Conservation (phyloP, 2,797 vertebrate species). For the Trachurus trachurus region DNA sequence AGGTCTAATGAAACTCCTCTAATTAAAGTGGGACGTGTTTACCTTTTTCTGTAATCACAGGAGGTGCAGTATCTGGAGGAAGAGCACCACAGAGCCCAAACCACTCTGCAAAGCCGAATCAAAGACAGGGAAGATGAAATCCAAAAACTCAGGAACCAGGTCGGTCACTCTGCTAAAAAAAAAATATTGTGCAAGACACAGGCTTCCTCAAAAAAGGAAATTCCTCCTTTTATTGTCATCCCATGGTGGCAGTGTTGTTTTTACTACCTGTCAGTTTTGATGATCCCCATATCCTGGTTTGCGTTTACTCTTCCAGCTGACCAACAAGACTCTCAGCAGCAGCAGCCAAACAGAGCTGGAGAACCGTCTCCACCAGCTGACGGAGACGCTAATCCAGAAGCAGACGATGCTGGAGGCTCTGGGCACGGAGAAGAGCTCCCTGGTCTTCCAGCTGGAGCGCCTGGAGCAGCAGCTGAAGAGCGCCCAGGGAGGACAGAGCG, state of each 20-base stretch:
- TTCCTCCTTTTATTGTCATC: neutral
- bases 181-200: neutral
- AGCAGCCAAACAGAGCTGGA: constrained; percentile 95
- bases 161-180: constrained; percentile 52
- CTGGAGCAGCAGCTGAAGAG: constrained; percentile 94
- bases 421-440: constrained; percentile 96
- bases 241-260: neutral
- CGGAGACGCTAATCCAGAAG: constrained; percentile 98
- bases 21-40: neutral
- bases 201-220: too few relatives aligned
- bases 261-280: neutral
- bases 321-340: constrained; percentile 95
- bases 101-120: constrained; percentile 92
- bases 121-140: constrained; percentile 98
- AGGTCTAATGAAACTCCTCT: neutral
- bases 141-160: constrained; percentile 99
- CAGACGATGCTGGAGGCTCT: constrained; percentile 98
- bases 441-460: constrained; percentile 96
- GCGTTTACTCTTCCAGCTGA: constrained; percentile 85
- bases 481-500: constrained; percentile 83
- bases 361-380: constrained; percentile 96
- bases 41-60: constrained; percentile 75
- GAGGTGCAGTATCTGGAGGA: constrained; percentile 95
- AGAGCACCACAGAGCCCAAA: constrained; percentile 93
- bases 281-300: neutral